These are phyloP conservation scores for Sebastes ruberrimus DNA, from an alignment of 2,797 vertebrate species.

Conservation along the genomic window DNA sequence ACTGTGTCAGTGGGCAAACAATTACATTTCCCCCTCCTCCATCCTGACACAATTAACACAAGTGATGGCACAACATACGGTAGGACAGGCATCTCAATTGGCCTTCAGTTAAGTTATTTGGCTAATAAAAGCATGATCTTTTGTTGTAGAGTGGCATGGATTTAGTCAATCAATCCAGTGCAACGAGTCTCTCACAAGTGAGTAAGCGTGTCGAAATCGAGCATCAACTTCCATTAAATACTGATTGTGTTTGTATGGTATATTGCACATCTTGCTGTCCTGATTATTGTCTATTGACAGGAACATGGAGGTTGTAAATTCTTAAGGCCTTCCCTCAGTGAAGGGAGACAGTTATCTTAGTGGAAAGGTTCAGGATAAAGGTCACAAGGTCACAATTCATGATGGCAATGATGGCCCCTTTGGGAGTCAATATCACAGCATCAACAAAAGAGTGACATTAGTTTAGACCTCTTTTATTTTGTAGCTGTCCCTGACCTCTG, in stretches of 20 bases:
- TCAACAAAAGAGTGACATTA: background rate
- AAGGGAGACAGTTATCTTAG: constrained; percentile 8
- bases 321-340: background rate
- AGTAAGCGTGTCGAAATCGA: background rate
- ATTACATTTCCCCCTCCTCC: background rate
- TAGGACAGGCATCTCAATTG: constrained; percentile 21
- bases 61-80: background rate
- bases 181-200: background rate
- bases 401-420: background rate
- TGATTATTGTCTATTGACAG: background rate
- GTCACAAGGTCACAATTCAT: constrained; percentile 9
- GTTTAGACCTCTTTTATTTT: background rate
- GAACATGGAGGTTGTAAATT: background rate
- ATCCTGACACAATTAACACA: constrained; percentile 1
- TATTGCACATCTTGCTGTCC: background rate
- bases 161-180: background rate
- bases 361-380: background rate
- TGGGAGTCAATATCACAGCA: constrained; percentile 8
- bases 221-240: background rate
- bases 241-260: background rate
- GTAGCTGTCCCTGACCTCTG: background rate
- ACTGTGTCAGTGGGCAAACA: background rate
- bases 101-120: background rate
- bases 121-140: background rate
- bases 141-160: background rate